A percentile compares a stretch with the other conserved stretches of the same genome.
Conservation (phyloP, 2,888 invertebrate species). For the Nyleta sp. region DNA sequence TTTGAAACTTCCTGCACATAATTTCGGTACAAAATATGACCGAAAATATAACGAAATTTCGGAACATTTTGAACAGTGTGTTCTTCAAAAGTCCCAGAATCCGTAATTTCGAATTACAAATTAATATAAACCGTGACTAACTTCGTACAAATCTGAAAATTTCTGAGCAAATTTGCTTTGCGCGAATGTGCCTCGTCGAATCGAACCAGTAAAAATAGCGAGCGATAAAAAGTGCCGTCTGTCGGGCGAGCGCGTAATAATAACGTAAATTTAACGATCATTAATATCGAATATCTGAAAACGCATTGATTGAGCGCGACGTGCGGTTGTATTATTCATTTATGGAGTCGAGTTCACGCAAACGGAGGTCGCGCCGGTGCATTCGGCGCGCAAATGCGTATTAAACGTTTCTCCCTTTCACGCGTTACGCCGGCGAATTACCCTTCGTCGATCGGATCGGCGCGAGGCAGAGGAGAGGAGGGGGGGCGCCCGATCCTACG, state of each 20-base stretch:
- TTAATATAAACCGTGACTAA: no score
- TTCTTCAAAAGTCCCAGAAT: no score
- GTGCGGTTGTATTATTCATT: conserved; percentile 40
- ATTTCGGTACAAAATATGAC: no score
- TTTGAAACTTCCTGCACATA: no score
- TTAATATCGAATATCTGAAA: conserved; percentile 48
- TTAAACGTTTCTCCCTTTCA: conserved; percentile 65
- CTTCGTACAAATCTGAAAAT: no score
- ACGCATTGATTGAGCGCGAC: conserved; percentile 45
- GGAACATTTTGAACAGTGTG: no score
- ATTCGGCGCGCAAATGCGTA: conserved; percentile 48
- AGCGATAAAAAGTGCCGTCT: neutral
- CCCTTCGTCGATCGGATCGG: conserved; percentile 56
- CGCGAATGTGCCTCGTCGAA: no score
- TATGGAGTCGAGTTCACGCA: conserved; percentile 58
- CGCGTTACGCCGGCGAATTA: conserved; percentile 56
- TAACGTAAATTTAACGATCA: conserved; percentile 18
- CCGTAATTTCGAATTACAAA: no score
- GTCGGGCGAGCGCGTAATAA: conserved; percentile 4
- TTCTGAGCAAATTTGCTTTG: no score
- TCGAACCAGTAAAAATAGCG: no score
- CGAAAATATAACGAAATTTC: no score
- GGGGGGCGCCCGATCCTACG: conserved; percentile 42
- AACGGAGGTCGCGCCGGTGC: conserved; percentile 54
- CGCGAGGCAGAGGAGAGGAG: conserved; percentile 22